Evolutionary conservation across 2,113 vertebrate species (phyloP).

Genomic region (Epinephelus cyanopodus): DNA sequence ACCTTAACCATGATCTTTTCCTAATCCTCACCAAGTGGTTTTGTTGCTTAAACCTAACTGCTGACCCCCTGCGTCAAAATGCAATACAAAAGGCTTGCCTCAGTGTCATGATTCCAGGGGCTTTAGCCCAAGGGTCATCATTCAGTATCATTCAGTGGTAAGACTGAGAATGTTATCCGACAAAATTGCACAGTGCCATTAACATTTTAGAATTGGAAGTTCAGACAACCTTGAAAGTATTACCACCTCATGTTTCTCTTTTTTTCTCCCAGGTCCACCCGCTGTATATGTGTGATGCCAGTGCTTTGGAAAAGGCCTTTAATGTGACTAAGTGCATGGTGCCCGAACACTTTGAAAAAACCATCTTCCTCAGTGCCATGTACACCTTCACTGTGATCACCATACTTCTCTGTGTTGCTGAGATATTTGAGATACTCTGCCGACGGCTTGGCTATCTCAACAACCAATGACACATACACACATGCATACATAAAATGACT

Average conservation of each 20-base stretch:
- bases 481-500: not conserved
- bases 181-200: not conserved
- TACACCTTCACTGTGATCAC: conserved; percentile 92
- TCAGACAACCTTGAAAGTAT: not conserved
- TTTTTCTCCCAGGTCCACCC: conserved; percentile 85
- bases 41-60: too few relatives aligned
- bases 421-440: conserved; percentile 91
- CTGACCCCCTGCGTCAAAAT: too few relatives aligned
- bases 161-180: not conserved
- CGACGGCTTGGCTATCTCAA: conserved; percentile 86
- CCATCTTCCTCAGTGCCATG: conserved; percentile 92
- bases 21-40: too few relatives aligned
- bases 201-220: not conserved
- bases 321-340: conserved; percentile 89
- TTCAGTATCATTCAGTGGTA: not conserved
- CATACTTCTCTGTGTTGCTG: conserved; percentile 86
- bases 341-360: conserved; percentile 94
- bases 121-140: too few relatives aligned
- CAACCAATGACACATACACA: conserved; percentile 74
- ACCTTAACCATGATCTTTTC: too few relatives aligned
- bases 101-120: too few relatives aligned
- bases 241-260: not conserved
- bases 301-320: conserved; percentile 84
- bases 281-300: conserved; percentile 87
- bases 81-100: too few relatives aligned